Base-by-base conservation (phyloP, 2,888 invertebrate species). In the Abrostola triplasia region DNA sequence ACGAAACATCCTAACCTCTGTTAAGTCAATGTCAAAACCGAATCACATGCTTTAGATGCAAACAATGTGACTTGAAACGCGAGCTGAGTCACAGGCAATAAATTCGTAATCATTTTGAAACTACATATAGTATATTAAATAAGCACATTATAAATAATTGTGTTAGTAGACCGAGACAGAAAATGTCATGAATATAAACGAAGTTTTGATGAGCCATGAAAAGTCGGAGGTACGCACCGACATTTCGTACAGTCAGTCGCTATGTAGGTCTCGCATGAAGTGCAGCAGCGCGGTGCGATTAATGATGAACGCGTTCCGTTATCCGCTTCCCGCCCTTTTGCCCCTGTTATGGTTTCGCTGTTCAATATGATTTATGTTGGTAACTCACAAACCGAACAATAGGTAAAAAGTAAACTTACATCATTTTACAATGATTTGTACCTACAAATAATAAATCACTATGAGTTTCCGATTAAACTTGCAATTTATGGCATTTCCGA, bases 261-360 rank as follows among this genome's bases (percentile, higher is more conserved):
- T n/a, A 38, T 54, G 59, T 50, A 44, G 61, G 74, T 65, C 62
- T 66, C 48, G 40, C 57, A 59, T 50, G 38, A 38, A 60, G 38
- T 53, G 47, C 52, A 60, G 36, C 51, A 41, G 36, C 44, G 44
- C 38, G 10, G 6, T 48, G 58, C 58, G 65, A 59, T 70, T 63
- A 70, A 54, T 68, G 55, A 65, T 64, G 62, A 65, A 62, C 53
- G 56, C 60, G 64, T 57, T 61, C 41, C 62, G 58, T 42, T 63
- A 62, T 63, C 58, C 44, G 57, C 59, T 71, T 64, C 65, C 70
- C 68, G 70, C 73, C 76, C 67, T 73, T 70, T 73, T 76, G 70
- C 68, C 71, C 71, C 76, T 72, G 63, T 60, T 53, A 64, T 13
- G 13, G 12, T 6, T 59, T 62, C 55, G 54, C 55, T 59, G 52